Conservation (phyloP, 2,797 vertebrate genomes). For the Pseudopleuronectes americanus region DNA sequence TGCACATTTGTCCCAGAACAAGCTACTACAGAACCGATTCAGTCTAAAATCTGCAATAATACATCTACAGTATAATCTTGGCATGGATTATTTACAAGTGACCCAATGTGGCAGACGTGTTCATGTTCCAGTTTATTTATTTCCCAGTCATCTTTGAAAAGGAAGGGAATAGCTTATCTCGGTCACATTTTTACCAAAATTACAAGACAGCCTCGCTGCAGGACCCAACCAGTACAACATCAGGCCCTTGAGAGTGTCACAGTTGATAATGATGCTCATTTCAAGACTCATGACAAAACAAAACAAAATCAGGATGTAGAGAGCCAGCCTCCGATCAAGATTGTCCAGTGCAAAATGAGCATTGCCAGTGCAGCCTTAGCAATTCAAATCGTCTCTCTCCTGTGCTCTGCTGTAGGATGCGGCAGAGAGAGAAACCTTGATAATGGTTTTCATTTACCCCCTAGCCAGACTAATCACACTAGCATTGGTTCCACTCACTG, state of each 20-base stretch:
- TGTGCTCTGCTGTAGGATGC: constrained; percentile 72
- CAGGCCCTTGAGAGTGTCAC: constrained; percentile 49
- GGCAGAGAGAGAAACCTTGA: constrained; percentile 73
- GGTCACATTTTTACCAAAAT: constrained; percentile 43
- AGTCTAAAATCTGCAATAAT: constrained; percentile 17
- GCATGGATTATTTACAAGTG: constrained; percentile 14
- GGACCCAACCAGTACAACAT: constrained; percentile 34
- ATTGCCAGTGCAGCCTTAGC: constrained; percentile 52
- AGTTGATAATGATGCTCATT: constrained; percentile 66
- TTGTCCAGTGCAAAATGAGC: constrained; percentile 66
- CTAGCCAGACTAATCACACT: constrained; percentile 80
- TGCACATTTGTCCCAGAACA: constrained; percentile 20
- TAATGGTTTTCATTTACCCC: constrained; percentile 86
- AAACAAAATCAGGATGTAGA: constrained; percentile 69
- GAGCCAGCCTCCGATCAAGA: constrained; percentile 50
- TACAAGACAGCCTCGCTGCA: constrained; percentile 21
- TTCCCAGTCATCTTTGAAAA: constrained; percentile 22
- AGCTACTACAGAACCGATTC: constrained; percentile 10
- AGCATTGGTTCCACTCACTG: constrained; percentile 74
- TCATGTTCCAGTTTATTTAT: constrained; percentile 36
- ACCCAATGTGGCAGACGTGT: constrained; percentile 24
- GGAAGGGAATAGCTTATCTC: constrained; percentile 32
- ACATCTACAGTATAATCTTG: not conserved
- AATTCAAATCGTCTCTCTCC: constrained; percentile 75
- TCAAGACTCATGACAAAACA: constrained; percentile 64